Base-by-base conservation (phyloP, 2,113 vertebrate species). In the Myotis brandtii region DNA sequence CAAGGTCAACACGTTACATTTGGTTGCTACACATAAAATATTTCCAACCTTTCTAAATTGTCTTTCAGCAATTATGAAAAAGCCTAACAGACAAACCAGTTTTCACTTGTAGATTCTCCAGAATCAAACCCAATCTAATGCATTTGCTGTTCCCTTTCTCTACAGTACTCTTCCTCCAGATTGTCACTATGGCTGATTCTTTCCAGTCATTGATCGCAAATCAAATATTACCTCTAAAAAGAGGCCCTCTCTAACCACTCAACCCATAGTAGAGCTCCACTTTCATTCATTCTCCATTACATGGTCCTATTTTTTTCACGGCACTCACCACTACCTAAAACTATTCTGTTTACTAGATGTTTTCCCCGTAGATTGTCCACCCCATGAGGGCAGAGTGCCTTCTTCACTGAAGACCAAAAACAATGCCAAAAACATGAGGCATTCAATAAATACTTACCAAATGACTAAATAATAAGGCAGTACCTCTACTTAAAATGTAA, bases 61-160 rank as follows among this genome's bases (percentile, higher is more conserved):
- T n/a, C 54, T 82, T 70, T 59, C 48, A 32, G n/a, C 59, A 88
- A 92, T 89, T 86, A 86, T 14, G 34, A 89, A 93, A 88, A 93
- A 73, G 37, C 1, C 21, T 85, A 86, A 83, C 20, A 94, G 23
- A 86, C 67, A 90, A 93, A 90, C 5, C 54, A 84, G 20, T 79
- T 76, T 88, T 77, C n/a, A 93, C 18, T 43, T 77, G 14, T 2
- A 91, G 56, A 77, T 76, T 37, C 62, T 89, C 37, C 32, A 85
- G 40, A 91, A 79, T 62, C 54, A 88, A 82, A 84, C 32, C 23
- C 18, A 84, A 80, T 23, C 50, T 37, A 91, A 77, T 30, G 21
- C 32, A 77, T 77, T n/a, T 83, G 32, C 16, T 52, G 13, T 73
- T 84, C 14, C 37, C 25, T 37, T 43, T 69, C 21, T 62, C 69